Conservation (phyloP, 2,797 vertebrate genomes). For the Pachyuromys duprasi region DNA sequence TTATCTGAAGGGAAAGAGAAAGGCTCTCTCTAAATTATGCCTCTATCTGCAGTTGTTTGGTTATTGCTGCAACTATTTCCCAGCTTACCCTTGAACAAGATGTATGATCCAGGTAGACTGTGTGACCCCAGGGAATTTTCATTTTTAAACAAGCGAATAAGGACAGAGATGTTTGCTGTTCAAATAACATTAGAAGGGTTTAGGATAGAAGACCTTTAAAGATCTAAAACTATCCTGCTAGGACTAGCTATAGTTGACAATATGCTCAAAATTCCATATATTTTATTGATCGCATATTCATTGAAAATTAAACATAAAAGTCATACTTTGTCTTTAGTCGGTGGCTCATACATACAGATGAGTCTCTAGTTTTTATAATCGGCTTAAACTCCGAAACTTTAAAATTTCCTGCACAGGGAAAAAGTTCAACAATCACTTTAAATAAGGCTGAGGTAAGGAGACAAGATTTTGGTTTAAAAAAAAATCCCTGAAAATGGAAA, state of each 20-base stretch:
- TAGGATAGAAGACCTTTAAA: constrained; percentile 49
- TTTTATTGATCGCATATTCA: constrained; percentile 51
- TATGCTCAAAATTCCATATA: constrained; percentile 21
- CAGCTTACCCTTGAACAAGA: not conserved
- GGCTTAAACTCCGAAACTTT: constrained; percentile 23
- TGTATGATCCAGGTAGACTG: constrained; percentile 5
- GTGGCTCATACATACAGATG: constrained; percentile 9
- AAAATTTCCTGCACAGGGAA: not conserved
- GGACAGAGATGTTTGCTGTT: constrained; percentile 20
- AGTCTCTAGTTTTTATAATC: constrained; percentile 40
- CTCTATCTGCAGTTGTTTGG: not conserved
- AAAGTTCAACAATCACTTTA: not conserved
- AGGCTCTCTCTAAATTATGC: not conserved
- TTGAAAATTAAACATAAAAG: constrained; percentile 52
- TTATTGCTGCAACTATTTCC: not conserved
- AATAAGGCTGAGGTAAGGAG: constrained; percentile 22
- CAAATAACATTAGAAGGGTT: constrained; percentile 42
- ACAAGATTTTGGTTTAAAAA: constrained; percentile 4
- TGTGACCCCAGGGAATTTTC: not conserved
- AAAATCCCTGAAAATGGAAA: constrained; percentile 19
- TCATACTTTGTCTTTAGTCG: constrained; percentile 39
- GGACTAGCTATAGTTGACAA: not conserved
- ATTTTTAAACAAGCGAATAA: constrained; percentile 45
- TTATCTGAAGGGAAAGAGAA: constrained; percentile 50
- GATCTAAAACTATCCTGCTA: constrained; percentile 18